A percentile compares a stretch with the other conserved stretches of the same genome.
These are phyloP conservation scores for Herpailurus yagouaroundi DNA, from an alignment of 2,113 vertebrate species.

Conservation along the genomic window DNA sequence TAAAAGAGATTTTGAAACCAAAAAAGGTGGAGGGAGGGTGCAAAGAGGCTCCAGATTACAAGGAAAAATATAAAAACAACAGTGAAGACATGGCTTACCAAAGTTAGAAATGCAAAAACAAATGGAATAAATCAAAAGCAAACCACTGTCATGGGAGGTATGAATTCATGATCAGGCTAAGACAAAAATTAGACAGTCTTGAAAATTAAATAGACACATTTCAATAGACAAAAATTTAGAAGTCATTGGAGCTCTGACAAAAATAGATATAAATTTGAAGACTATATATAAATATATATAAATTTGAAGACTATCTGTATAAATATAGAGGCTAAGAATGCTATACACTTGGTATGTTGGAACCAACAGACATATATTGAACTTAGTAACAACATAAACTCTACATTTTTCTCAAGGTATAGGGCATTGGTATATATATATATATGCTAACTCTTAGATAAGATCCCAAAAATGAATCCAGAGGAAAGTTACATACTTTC, in stretches of 20 bases:
- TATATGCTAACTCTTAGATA: not conserved
- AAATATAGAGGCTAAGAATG: not conserved
- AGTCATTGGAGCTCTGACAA: not conserved
- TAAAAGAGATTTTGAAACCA: not conserved
- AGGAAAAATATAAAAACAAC: not conserved
- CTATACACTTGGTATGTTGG: not conserved
- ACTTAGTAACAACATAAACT: not conserved
- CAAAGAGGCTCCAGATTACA: not conserved
- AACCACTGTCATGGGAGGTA: not conserved
- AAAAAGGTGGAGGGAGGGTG: not conserved
- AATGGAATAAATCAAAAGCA: not conserved
- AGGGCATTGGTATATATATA: not conserved
- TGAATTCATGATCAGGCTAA: not conserved
- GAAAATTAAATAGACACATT: slow-evolving; percentile 20
- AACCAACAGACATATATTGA: not conserved
- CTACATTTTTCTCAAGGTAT: not conserved
- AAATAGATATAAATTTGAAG: slow-evolving; percentile 6
- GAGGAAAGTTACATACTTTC: slow-evolving; percentile 10
- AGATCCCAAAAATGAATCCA: not conserved
- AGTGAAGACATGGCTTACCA: not conserved
- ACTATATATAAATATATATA: not conserved
- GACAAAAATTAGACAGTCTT: not conserved
- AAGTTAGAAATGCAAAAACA: slow-evolving; percentile 5
- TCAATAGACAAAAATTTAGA: not conserved
- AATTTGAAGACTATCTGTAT: not conserved